Evolutionary conservation across 1,140 invertebrate genomes (phyloP).

Genomic region (Achatina immaculata): DNA sequence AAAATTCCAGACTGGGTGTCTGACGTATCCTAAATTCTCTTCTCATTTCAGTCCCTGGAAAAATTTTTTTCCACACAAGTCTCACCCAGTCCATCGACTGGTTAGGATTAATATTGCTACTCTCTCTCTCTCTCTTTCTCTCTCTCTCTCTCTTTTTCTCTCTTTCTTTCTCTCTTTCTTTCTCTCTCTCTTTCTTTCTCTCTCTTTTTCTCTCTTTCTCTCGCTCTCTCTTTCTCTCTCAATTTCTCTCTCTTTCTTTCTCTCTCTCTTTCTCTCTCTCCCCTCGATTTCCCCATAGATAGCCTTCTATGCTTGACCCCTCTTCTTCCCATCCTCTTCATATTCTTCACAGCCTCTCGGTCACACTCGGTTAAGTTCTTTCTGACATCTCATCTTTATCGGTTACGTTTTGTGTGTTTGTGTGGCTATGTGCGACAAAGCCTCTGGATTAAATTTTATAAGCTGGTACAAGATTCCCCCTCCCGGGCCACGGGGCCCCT

Average conservation of each 20-base stretch:
- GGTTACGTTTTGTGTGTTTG: not conserved
- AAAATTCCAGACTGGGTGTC: no score
- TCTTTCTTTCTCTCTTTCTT: conserved; percentile 3
- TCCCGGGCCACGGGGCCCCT: no score
- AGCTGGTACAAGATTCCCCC: no score
- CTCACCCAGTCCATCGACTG: no score
- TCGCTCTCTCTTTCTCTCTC: conserved; percentile 19
- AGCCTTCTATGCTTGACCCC: not conserved
- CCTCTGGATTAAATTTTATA: no score
- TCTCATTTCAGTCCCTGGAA: no score
- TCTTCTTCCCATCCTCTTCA: not conserved
- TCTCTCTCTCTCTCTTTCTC: not conserved
- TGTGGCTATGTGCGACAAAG: no score
- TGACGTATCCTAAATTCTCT: no score
- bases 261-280: not conserved
- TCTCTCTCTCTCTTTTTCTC: conserved; percentile 20
- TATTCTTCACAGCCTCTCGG: not conserved
- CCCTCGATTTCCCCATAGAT: no score
- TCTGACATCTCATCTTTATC: not conserved
- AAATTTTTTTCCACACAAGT: no score
- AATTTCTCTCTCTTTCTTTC: no score
- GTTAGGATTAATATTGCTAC: not conserved
- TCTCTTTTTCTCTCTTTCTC: conserved; percentile 5
- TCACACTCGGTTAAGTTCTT: not conserved
- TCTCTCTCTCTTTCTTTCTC: not conserved